These are phyloP conservation scores for Sphyrna mokarran DNA, from an alignment of 2,113 vertebrate genomes.

Conservation along the genomic window DNA sequence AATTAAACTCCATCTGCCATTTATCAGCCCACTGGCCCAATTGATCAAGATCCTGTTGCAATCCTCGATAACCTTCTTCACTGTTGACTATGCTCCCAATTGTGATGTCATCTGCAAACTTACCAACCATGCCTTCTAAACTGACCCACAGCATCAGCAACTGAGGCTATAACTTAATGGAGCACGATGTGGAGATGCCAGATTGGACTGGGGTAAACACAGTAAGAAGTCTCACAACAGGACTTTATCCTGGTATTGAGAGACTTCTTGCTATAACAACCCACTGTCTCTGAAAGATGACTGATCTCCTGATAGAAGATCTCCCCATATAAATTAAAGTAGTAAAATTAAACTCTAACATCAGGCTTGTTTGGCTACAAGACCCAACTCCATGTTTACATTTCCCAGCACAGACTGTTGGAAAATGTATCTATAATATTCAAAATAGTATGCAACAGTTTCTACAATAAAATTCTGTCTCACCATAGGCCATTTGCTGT, in stretches of 20 bases:
- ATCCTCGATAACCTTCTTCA: too few relatives aligned
- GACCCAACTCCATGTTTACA: neutral
- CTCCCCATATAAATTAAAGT: neutral
- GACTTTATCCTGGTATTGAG: too few relatives aligned
- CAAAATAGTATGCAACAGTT: neutral
- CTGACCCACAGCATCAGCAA: neutral
- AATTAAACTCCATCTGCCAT: too few relatives aligned
- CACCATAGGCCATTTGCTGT: conserved; percentile 68
- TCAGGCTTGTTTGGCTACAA: neutral
- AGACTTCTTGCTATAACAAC: neutral
- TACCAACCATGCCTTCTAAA: too few relatives aligned
- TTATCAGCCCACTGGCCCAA: too few relatives aligned
- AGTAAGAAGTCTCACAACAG: too few relatives aligned
- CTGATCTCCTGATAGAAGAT: neutral
- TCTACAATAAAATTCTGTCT: conserved; percentile 39
- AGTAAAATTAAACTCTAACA: neutral
- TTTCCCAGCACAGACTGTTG: neutral
- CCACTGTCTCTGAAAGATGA: neutral
- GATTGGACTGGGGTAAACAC: too few relatives aligned
- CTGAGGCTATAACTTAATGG: neutral
- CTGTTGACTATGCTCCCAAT: too few relatives aligned
- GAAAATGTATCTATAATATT: neutral
- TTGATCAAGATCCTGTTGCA: too few relatives aligned
- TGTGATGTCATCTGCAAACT: too few relatives aligned
- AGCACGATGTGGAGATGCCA: too few relatives aligned